These are phyloP conservation scores for Lottia scabra DNA, from an alignment of 2,888 invertebrate genomes.

Conservation along the genomic window DNA sequence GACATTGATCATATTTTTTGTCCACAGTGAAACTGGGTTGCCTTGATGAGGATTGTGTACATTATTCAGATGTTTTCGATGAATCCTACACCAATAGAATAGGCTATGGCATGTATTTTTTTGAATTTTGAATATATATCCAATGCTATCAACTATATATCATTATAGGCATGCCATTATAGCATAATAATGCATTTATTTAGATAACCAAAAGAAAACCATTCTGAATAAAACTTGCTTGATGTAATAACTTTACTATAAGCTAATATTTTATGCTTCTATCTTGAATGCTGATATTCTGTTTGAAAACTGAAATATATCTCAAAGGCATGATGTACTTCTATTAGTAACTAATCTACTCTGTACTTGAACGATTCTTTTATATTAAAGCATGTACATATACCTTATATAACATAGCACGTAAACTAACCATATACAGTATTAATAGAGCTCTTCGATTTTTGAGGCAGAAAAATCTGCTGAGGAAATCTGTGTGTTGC, in stretches of 20 bases:
- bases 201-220: too few relatives aligned
- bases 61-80: slow-evolving; percentile 38
- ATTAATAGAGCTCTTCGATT: too few relatives aligned
- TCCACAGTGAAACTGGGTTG: slow-evolving; percentile 6
- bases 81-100: slow-evolving; percentile 51
- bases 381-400: too few relatives aligned
- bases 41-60: slow-evolving; percentile 39
- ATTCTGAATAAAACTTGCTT: too few relatives aligned
- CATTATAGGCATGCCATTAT: neutral
- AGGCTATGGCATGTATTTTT: slow-evolving; percentile 61
- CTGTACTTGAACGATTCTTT: too few relatives aligned
- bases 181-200: too few relatives aligned
- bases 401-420: too few relatives aligned
- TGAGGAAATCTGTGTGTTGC: too few relatives aligned
- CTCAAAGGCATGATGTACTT: too few relatives aligned
- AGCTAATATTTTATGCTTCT: neutral
- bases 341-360: too few relatives aligned
- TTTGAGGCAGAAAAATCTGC: too few relatives aligned
- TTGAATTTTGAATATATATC: neutral
- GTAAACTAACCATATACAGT: too few relatives aligned
- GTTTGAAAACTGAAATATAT: neutral
- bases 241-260: neutral
- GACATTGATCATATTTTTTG: slow-evolving; percentile 11
- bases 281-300: slow-evolving; percentile 5
- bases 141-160: neutral